A percentile compares a stretch with the other conserved stretches of the same genome.
Conservation (phyloP, 1,140 invertebrate genomes). For the Habropoda laboriosa region DNA sequence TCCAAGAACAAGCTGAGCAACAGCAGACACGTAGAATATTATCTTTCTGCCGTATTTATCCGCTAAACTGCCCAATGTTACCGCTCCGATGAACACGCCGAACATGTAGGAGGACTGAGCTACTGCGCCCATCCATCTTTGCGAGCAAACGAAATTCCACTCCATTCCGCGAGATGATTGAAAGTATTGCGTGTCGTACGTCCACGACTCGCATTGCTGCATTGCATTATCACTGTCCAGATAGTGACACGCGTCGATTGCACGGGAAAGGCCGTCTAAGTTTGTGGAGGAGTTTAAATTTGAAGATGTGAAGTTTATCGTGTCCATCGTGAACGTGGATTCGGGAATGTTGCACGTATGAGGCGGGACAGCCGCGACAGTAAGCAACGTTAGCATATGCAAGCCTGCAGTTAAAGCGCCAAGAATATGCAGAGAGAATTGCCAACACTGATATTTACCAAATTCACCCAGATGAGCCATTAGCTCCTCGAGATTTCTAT, state of each 20-base stretch:
- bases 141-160: slow-evolving; percentile 93
- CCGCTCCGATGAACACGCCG: slow-evolving; percentile 93
- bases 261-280: slow-evolving; percentile 51
- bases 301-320: background rate
- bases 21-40: slow-evolving; percentile 89
- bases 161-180: slow-evolving; percentile 88
- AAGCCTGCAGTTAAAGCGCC: slow-evolving; percentile 89
- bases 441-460: slow-evolving; percentile 89
- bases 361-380: slow-evolving; percentile 89
- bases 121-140: slow-evolving; percentile 90
- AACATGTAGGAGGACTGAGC: slow-evolving; percentile 93
- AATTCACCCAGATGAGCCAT: slow-evolving; percentile 89
- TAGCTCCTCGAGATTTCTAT: slow-evolving; percentile 85
- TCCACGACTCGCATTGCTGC: slow-evolving; percentile 84
- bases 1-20: slow-evolving; percentile 87
- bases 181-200: slow-evolving; percentile 88
- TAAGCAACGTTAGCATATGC: slow-evolving; percentile 90
- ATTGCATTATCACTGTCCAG: slow-evolving; percentile 78
- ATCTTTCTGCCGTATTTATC: slow-evolving; percentile 93
- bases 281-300: background rate
- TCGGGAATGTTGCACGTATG: slow-evolving; percentile 87
- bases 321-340: background rate
- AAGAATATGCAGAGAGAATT: slow-evolving; percentile 89
- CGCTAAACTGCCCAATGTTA: slow-evolving; percentile 91
- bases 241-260: slow-evolving; percentile 84